A percentile compares a stretch with the other conserved stretches of the same genome.
Conservation (phyloP, 2,888 invertebrate genomes). For the Acrobasis consociella region DNA sequence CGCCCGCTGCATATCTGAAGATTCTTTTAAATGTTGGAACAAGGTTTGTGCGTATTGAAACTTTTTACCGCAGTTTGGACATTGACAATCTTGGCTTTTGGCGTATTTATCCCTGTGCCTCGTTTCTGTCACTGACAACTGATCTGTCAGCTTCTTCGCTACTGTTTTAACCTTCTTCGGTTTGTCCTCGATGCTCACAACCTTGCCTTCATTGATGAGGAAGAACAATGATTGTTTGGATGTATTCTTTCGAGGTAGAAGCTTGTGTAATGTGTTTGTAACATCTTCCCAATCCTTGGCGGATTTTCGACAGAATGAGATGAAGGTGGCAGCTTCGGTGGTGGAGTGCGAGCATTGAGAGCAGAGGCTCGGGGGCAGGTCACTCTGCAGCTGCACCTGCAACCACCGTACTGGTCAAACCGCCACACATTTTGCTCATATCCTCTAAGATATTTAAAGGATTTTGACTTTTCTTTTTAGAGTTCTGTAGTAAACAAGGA, state of each 20-base stretch:
- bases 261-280: slow-evolving; percentile 45
- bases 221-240: slow-evolving; percentile 41
- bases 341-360: slow-evolving; percentile 54
- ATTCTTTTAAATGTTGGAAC: slow-evolving; percentile 62
- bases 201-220: slow-evolving; percentile 44
- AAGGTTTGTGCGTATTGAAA: slow-evolving; percentile 54
- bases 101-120: slow-evolving; percentile 22
- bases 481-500: too few species aligned
- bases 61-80: slow-evolving; percentile 59
- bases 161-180: slow-evolving; percentile 12
- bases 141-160: slow-evolving; percentile 2
- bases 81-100: slow-evolving; percentile 46
- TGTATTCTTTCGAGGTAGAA: slow-evolving; percentile 38
- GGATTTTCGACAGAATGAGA: slow-evolving; percentile 52
- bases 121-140: not conserved
- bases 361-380: slow-evolving; percentile 65
- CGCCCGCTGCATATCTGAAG: slow-evolving; percentile 56
- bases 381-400: slow-evolving; percentile 63
- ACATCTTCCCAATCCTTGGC: slow-evolving; percentile 52
- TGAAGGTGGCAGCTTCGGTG: slow-evolving; percentile 59
- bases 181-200: slow-evolving; percentile 43
- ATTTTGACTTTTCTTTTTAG: too few species aligned
- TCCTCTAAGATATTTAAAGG: not conserved
- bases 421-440: slow-evolving; percentile 46
- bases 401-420: slow-evolving; percentile 68